These are phyloP conservation scores for Drosophila rubida DNA, from an alignment of 2,888 invertebrate species.

Conservation along the genomic window DNA sequence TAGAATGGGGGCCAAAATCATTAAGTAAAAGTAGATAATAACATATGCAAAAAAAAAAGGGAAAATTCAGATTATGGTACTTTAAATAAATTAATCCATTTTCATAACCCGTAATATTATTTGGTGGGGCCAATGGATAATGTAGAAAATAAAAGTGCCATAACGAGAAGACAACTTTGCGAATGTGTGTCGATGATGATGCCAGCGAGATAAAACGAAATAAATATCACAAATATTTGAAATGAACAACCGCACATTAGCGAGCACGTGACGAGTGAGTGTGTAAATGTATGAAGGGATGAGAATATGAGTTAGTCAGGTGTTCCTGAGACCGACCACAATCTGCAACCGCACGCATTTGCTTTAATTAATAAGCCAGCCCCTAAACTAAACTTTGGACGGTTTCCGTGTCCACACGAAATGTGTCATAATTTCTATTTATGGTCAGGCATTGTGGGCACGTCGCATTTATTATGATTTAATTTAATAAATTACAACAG, in stretches of 20 bases:
- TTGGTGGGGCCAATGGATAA: conserved; percentile 3
- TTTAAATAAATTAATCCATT: background rate
- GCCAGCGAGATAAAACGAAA: conserved; percentile 43
- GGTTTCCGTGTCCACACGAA: conserved; percentile 70
- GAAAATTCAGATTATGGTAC: background rate
- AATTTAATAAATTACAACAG: conserved; percentile 74
- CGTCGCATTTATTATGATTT: conserved; percentile 72
- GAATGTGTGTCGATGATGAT: conserved; percentile 53
- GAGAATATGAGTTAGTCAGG: conserved; percentile 9
- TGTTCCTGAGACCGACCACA: conserved; percentile 49
- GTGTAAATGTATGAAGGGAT: background rate
- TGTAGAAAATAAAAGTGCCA: conserved; percentile 33
- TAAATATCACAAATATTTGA: conserved; percentile 50
- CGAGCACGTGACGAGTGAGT: conserved; percentile 38
- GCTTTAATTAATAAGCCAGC: conserved; percentile 72
- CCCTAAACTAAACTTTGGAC: conserved; percentile 48
- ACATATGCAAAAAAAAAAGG: background rate
- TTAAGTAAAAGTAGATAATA: too few relatives aligned
- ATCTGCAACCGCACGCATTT: conserved; percentile 71
- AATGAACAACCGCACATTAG: conserved; percentile 50
- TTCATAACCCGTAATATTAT: conserved; percentile 11
- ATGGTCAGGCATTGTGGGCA: conserved; percentile 60
- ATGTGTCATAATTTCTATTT: conserved; percentile 79
- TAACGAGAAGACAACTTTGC: conserved; percentile 34
- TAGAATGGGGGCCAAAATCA: too few relatives aligned